Base-by-base conservation (phyloP, 2,888 invertebrate species). In the Keiferia lycopersicella region DNA sequence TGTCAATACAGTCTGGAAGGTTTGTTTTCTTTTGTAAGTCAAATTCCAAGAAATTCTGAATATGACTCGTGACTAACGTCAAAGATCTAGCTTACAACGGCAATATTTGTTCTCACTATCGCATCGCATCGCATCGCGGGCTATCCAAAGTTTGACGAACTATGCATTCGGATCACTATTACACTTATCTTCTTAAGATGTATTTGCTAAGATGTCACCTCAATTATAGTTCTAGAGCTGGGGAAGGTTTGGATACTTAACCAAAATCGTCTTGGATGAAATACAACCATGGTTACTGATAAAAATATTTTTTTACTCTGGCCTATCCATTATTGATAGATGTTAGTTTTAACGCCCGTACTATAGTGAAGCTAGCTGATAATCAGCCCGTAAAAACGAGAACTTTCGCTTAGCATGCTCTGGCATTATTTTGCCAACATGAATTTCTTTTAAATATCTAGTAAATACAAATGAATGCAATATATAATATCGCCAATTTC, bases 111-210 rank as follows among this genome's bases (percentile, higher is more conserved):
- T 30, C 18, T 56, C 26, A 22, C 30, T 11, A 57, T 57, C 38
- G 12, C 34, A 10, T 58, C 11, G 48, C 60, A 30, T 45, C 8
- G 58, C 59, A 30, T 45, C 38, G 14, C 64, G 56, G 61, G 60
- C 68, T 69, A 61, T 67, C 41, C 61, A 64, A 75, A 76, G 70
- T 73, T 75, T 69, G 59, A 64, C 61, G 65, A 66, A 65, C 71
- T 71, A 68, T 69, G 61, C 56, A 68, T 71, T 64, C 18, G 53
- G 64, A 66, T 66, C 62, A 59, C 61, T 38, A 64, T 62, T 64
- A 62, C 62, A 64, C 30, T 65, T 64, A 64, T 62, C 64, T 64
- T 39, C 65, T 65, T 39, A 39, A 62, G 62, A 65, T 64, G 61
- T 16, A 61, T 30, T 51, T 20, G 20, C 20, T 51, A 51, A 51